A percentile compares a stretch with the other conserved stretches of the same genome.
These are phyloP conservation scores for Decapterus maruadsi DNA, from an alignment of 2,797 vertebrate genomes.

Conservation along the genomic window DNA sequence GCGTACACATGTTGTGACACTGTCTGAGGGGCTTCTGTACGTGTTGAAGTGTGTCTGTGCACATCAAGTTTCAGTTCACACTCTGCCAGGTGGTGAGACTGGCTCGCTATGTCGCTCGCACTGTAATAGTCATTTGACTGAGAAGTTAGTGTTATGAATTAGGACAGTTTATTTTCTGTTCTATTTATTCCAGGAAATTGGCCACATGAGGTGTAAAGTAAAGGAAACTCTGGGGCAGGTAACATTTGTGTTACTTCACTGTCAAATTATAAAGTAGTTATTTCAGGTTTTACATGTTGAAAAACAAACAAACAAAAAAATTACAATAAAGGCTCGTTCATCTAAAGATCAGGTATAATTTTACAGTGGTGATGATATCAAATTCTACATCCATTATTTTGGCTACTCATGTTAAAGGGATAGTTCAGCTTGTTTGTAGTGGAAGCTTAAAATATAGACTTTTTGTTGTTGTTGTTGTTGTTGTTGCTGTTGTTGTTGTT, in stretches of 20 bases:
- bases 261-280: neutral
- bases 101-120: neutral
- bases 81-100: constrained; percentile 25
- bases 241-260: neutral
- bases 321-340: too few species aligned
- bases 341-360: neutral
- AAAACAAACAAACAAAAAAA: too few species aligned
- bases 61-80: neutral
- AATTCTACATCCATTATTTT: too few species aligned
- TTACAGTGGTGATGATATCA: too few species aligned
- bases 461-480: too few species aligned
- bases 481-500: too few species aligned
- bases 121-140: neutral
- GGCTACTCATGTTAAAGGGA: too few species aligned
- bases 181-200: neutral
- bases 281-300: neutral
- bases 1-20: constrained; percentile 40
- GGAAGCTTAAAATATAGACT: too few species aligned
- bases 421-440: too few species aligned
- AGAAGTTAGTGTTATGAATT: too few species aligned
- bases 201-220: neutral
- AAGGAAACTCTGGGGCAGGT: neutral
- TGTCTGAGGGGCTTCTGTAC: constrained; percentile 35
- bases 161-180: neutral
- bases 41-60: constrained; percentile 11